phyloP scores from a whole-genome alignment of 2,888 invertebrate genomes.

The Sacculina carcini region DNA sequence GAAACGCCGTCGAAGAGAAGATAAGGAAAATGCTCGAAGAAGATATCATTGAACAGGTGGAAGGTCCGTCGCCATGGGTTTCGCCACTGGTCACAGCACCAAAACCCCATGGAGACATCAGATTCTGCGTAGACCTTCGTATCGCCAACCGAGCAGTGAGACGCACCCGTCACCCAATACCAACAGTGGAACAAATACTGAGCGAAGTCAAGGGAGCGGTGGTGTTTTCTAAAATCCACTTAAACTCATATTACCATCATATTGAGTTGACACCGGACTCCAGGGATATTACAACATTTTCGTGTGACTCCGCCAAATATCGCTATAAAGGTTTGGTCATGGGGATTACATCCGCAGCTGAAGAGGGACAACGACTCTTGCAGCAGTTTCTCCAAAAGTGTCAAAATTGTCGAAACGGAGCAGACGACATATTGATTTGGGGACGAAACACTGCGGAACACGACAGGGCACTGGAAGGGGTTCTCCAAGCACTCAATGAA shows the following conservation, averaged over 20 bases:
- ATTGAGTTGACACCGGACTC: conserved; percentile 9
- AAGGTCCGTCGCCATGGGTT: conserved; percentile 16
- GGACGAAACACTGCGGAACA: too few relatives aligned
- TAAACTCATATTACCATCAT: conserved; percentile 13
- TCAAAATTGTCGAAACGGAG: too few relatives aligned
- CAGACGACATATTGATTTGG: too few relatives aligned
- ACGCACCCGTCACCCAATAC: conserved; percentile 13
- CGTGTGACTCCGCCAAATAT: conserved; percentile 11
- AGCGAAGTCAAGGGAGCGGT: conserved; percentile 12
- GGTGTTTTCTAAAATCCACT: conserved; percentile 13
- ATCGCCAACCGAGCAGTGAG: conserved; percentile 11
- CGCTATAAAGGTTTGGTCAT: conserved; percentile 10
- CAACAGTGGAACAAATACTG: conserved; percentile 14
- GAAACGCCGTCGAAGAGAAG: too few relatives aligned
- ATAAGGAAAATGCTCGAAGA: conserved; percentile 11
- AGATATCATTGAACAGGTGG: conserved; percentile 15
- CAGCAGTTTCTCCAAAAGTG: too few relatives aligned
- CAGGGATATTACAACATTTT: conserved; percentile 13
- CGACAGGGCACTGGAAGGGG: too few relatives aligned
- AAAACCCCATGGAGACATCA: conserved; percentile 9
- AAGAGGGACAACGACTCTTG: too few relatives aligned
- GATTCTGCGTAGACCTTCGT: conserved; percentile 15
- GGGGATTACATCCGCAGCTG: background rate
- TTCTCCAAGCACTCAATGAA: too few relatives aligned
- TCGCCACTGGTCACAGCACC: conserved; percentile 15